phyloP scores from a whole-genome alignment of 2,888 invertebrate species.

The Petrolisthes cinctipes region DNA sequence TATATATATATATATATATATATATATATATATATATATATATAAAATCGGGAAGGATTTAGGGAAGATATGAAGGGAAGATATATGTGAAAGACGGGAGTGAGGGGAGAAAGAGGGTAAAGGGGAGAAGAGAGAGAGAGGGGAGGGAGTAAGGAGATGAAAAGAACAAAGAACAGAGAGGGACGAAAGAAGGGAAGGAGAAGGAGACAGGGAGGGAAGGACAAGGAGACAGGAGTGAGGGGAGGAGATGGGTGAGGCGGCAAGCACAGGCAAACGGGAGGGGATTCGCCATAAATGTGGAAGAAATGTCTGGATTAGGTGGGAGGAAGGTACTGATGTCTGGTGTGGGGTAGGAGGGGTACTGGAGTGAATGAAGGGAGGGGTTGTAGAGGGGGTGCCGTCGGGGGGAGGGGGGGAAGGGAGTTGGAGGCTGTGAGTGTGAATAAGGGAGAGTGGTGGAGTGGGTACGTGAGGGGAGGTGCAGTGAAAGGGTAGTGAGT shows the following conservation, averaged over 20 bases:
- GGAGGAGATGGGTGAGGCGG: slow-evolving; percentile 3
- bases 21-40: slow-evolving; percentile 33
- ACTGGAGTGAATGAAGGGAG: background rate
- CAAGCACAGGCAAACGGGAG: background rate
- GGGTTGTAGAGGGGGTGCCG: background rate
- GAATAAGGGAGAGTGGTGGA: background rate
- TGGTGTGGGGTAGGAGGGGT: background rate
- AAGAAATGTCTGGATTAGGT: background rate
- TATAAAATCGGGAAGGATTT: background rate
- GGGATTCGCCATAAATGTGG: background rate
- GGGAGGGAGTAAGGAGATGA: background rate
- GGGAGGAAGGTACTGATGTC: background rate
- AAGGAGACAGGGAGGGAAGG: background rate
- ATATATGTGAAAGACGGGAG: background rate
- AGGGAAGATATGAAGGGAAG: background rate
- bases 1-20: slow-evolving; percentile 13
- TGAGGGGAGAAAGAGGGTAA: background rate
- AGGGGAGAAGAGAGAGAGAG: background rate
- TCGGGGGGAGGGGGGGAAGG: background rate
- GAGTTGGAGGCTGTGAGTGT: background rate
- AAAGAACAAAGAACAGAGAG: background rate
- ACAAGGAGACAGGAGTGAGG: background rate
- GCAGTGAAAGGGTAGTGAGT: background rate
- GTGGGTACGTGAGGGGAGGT: background rate
- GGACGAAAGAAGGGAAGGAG: background rate